These are phyloP conservation scores for Patiria pectinifera DNA, from an alignment of 53 echinoderm and acorn worm species.

Conservation along the genomic window DNA sequence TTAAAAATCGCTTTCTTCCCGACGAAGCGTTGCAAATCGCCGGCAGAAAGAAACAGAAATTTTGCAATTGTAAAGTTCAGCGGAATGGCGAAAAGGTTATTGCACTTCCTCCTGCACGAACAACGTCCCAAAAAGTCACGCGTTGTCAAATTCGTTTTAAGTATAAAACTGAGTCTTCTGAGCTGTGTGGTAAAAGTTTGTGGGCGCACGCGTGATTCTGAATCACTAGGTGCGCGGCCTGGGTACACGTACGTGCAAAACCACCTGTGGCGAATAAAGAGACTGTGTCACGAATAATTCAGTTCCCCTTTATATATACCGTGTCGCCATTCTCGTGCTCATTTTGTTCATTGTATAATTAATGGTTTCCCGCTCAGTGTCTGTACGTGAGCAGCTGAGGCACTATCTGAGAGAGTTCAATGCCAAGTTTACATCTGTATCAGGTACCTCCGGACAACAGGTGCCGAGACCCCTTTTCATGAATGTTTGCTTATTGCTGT, in stretches of 20 bases:
- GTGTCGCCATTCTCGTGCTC: neutral
- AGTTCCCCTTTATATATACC: neutral
- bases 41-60: neutral
- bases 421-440: neutral
- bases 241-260: neutral
- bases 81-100: slow-evolving; percentile 55
- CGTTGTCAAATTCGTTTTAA: neutral
- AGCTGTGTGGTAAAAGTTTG: neutral
- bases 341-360: slow-evolving; percentile 4
- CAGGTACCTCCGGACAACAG: neutral
- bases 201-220: neutral
- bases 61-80: neutral
- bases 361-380: slow-evolving; percentile 10
- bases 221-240: neutral
- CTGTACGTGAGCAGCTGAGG: neutral
- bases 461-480: neutral
- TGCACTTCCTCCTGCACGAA: slow-evolving; percentile 32
- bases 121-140: neutral
- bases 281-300: neutral
- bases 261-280: neutral
- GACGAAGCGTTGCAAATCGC: neutral
- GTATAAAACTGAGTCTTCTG: neutral
- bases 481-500: neutral
- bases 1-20: neutral
- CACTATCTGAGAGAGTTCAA: slow-evolving; percentile 11